Percentiles rank a stretch among this genome's conserved stretches.
Evolutionary conservation across 2,888 invertebrate genomes (phyloP).

Genomic region (Amaurobius ferox): DNA sequence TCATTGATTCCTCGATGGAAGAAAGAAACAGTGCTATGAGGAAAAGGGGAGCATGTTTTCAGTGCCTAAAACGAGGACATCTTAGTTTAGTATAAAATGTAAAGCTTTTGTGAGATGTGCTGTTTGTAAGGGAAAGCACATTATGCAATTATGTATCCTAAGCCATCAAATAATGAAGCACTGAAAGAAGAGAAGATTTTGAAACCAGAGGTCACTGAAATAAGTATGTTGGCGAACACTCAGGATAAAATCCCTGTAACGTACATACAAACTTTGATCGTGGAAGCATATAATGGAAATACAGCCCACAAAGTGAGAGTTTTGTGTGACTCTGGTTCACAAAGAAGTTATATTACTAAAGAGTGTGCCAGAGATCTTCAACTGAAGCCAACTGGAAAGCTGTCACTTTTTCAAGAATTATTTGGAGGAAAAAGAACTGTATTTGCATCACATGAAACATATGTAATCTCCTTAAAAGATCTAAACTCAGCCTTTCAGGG

Average conservation of each 20-base stretch:
- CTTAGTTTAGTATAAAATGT: background rate
- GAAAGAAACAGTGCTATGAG: no score
- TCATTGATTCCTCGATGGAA: no score
- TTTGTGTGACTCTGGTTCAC: background rate
- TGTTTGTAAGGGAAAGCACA: background rate
- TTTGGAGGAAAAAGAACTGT: background rate
- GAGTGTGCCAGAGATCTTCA: background rate
- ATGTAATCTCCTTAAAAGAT: background rate
- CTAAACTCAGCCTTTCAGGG: background rate
- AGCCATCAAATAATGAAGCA: background rate
- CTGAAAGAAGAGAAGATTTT: background rate
- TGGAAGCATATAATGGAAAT: background rate
- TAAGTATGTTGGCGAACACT: background rate
- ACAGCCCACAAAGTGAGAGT: background rate
- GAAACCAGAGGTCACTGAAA: background rate
- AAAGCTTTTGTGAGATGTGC: background rate
- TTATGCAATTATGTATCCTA: background rate
- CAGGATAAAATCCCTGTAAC: no score
- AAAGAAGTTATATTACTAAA: background rate
- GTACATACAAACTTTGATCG: background rate
- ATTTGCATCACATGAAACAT: background rate
- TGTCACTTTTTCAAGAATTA: background rate
- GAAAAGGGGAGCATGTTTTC: background rate
- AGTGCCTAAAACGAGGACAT: background rate
- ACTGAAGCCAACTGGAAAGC: background rate